Evolutionary conservation across 23 tunicate genomes (phyloP), one percentile per base, ranked within the genome.

Genomic region (Halocynthia roretzi): DNA sequence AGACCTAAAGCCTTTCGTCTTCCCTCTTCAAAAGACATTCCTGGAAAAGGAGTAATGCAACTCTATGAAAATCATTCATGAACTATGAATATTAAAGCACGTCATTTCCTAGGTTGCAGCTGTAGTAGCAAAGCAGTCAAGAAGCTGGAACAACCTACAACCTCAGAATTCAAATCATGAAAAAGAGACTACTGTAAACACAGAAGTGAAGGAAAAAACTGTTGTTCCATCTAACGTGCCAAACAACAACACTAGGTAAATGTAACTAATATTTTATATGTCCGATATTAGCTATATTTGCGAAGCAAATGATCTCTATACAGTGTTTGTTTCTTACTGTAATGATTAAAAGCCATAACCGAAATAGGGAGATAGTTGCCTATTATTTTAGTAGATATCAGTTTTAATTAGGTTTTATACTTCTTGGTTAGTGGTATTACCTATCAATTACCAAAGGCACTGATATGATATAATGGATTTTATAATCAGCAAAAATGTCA

Each of bases 1-100:
- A 77, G 86, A 56, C 98, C 98, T 15, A 86, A 86, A 69, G 98
- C 98, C 8, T 92, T 92, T 70, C 75, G 98, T 8, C 76, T 91
- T 18, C 97, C 97, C 5, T 80, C 90, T 5, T 75, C 58, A 55
- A 81, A 72, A 6, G 97, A 91, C 7, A 61, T 63, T 50, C 86
- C 87, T 8, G 90, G 97, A 5, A 82, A 82, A 77, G 90, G 97
- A 62, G 90, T 78, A 53, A 77, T 63, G 55, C 20, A 17, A 15
- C 15, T 62, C 18, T 63, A 65, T 65, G 64, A 15, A 17, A 15
- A 17, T 60, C 2, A 17, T 15, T 60, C n/a, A 1, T 60, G 2
- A 60, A 60, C n/a, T 60, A 60, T n/a, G 17, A 60, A 17, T 60
- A 60, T 15, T 60, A 17, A 15, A 15, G 17, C 17, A 60, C 64